Evolutionary conservation across 2,888 invertebrate species (phyloP).

Genomic region (Luperina testacea): DNA sequence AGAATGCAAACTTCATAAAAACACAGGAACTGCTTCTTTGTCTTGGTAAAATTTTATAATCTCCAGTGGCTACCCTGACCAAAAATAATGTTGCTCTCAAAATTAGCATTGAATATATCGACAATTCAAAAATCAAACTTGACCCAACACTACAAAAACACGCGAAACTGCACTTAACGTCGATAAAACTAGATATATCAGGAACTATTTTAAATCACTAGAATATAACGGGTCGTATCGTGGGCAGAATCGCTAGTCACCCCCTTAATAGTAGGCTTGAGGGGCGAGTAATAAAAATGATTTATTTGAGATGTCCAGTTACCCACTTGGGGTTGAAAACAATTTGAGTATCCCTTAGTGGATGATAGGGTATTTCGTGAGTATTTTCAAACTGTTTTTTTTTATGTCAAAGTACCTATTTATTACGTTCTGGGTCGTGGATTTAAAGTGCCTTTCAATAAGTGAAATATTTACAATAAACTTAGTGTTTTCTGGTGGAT

Average conservation of each 20-base stretch:
- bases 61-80: background rate
- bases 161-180: conserved; percentile 84
- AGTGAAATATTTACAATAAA: background rate
- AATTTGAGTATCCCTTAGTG: conserved; percentile 80
- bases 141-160: conserved; percentile 65
- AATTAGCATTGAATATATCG: conserved; percentile 18
- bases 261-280: conserved; percentile 74
- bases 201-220: conserved; percentile 83
- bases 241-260: conserved; percentile 80
- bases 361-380: conserved; percentile 77
- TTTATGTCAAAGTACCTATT: background rate
- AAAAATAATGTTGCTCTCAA: conserved; percentile 8
- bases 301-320: conserved; percentile 87
- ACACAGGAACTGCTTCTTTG: background rate
- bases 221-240: conserved; percentile 73
- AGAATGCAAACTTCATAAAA: background rate
- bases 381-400: conserved; percentile 29
- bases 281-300: conserved; percentile 87
- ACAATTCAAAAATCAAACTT: conserved; percentile 13
- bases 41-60: no score
- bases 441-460: background rate
- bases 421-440: conserved; percentile 9
- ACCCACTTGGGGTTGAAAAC: conserved; percentile 86
- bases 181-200: conserved; percentile 76
- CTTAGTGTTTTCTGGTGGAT: background rate